phyloP scores from a whole-genome alignment of 2,797 vertebrate genomes.

The Champsocephalus gunnari region DNA sequence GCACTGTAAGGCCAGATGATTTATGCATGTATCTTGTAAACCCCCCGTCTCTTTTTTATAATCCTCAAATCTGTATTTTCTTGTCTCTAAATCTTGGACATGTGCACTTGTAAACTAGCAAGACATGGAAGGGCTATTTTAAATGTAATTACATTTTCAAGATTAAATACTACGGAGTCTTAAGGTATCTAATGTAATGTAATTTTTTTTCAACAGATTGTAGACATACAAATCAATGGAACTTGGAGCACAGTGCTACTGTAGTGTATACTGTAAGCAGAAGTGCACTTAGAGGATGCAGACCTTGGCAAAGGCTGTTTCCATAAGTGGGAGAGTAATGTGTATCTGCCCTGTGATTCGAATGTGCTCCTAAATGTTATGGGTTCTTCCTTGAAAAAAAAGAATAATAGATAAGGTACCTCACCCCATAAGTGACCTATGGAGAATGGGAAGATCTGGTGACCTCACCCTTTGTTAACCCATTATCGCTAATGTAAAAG shows the following conservation, averaged over 20 bases:
- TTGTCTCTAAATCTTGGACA: neutral
- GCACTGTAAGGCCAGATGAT: neutral
- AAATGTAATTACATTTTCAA: neutral
- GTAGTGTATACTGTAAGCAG: too few relatives aligned
- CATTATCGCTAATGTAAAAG: neutral
- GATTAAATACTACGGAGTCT: neutral
- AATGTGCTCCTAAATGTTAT: too few relatives aligned
- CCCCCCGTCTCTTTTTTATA: neutral
- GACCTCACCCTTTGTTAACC: neutral
- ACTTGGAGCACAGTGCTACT: neutral
- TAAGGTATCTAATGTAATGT: slow-evolving; percentile 8
- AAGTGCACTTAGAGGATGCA: too few relatives aligned
- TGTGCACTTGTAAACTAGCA: neutral
- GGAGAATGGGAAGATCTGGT: neutral
- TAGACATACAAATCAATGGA: neutral
- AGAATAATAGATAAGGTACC: neutral
- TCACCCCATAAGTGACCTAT: too few relatives aligned
- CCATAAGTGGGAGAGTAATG: too few relatives aligned
- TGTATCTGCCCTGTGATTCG: too few relatives aligned
- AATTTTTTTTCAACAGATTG: neutral
- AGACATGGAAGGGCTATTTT: slow-evolving; percentile 1
- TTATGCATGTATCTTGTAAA: neutral
- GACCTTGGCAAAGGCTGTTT: too few relatives aligned
- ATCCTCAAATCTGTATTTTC: neutral
- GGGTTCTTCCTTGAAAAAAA: too few relatives aligned